These are phyloP conservation scores for Drosophila jambulina DNA, from an alignment of 1,140 invertebrate genomes.

Conservation along the genomic window DNA sequence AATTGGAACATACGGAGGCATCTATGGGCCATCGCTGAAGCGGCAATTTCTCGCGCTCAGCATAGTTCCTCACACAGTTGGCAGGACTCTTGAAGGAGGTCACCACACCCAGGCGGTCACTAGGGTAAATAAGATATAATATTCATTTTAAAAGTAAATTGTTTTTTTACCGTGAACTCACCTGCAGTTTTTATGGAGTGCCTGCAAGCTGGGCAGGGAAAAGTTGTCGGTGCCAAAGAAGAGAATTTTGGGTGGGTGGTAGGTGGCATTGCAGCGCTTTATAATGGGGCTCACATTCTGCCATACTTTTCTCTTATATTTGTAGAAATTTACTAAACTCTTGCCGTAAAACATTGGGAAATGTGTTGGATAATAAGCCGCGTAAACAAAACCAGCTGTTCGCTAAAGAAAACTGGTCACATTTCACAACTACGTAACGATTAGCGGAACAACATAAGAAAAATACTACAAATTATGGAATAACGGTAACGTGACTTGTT, in stretches of 20 bases:
- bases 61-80: slow-evolving; percentile 86
- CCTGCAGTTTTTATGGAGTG: slow-evolving; percentile 85
- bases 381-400: slow-evolving; percentile 57
- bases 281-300: neutral
- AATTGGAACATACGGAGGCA: slow-evolving; percentile 77
- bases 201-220: slow-evolving; percentile 88
- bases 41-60: slow-evolving; percentile 85
- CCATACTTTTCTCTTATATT: slow-evolving; percentile 65
- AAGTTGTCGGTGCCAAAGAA: slow-evolving; percentile 91
- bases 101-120: slow-evolving; percentile 86
- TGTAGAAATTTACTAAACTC: slow-evolving; percentile 53
- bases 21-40: slow-evolving; percentile 87
- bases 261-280: slow-evolving; percentile 10
- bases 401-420: neutral
- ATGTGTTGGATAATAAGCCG: slow-evolving; percentile 45
- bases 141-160: neutral
- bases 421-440: neutral
- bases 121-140: neutral
- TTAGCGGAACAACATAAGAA: neutral
- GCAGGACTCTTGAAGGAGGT: slow-evolving; percentile 86
- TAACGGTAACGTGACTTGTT: neutral
- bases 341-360: slow-evolving; percentile 52
- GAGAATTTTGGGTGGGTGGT: slow-evolving; percentile 75
- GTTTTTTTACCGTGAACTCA: slow-evolving; percentile 2
- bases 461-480: neutral